Base-by-base conservation (phyloP, 2,113 vertebrate genomes). In the Probosciger aterrimus region DNA sequence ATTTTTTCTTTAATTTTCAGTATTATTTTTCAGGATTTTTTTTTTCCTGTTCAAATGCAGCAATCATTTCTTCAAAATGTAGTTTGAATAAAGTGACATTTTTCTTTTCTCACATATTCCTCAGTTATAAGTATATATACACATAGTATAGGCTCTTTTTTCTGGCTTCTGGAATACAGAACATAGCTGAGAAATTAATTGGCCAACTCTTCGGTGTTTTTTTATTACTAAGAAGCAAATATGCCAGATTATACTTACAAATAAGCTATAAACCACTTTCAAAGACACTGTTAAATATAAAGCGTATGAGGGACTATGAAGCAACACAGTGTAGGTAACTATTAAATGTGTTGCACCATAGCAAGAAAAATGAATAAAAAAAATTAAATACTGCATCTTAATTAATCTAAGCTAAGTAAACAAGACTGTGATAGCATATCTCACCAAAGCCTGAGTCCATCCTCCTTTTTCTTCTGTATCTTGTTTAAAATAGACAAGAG, bases 141-240 rank as follows among this genome's bases (percentile, higher is more conserved):
- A 64, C 3, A 41, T 23, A 78, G 2, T 7, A 8, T 4, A 70
- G 5, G 6, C 2, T 73, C 11, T 23, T 7, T 60, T 68, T 41
- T 11, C 13, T 5, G 9, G 18, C 3, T 60, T 69, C 35, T 74
- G 18, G 14, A 60, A 44, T 17, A 35, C 6, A 53, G 1, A 25
- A 6, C 1, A 30, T 55, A 78, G 35, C 44, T 79, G 6, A 43
- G 23, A 63, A 30, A 22, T 65, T 82, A 47, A 73, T 12, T 62
- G 28, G 24, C 4, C 7, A 49, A 7, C 3, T 37, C 3, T 67
- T 82, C 19, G 2, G 4, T 13, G 0, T 1, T 47, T 28, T 49
- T 55, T 53, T 23, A 31, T 64, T 63, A 20, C 7, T 33, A 65
- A 57, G n/a, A 75, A 57, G 8, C 2, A 75, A 50, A 52, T 7